These are phyloP conservation scores for Lasioglossum albipes DNA, from an alignment of 1,140 invertebrate genomes.

Conservation along the genomic window DNA sequence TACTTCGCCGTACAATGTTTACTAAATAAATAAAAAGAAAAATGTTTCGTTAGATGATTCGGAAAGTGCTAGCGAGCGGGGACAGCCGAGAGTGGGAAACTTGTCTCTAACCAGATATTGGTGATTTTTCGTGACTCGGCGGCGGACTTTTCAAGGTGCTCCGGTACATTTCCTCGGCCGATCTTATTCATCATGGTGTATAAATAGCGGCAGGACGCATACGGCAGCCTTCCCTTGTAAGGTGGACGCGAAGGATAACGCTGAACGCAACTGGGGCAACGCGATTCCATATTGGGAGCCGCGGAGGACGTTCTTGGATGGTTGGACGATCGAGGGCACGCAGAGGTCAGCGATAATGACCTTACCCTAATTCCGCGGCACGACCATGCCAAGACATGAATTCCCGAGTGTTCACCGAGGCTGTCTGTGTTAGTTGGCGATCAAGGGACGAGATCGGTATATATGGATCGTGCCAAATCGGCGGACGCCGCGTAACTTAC, in stretches of 20 bases:
- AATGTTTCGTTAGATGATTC: too few relatives aligned
- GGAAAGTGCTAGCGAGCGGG: not conserved
- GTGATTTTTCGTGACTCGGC: slow-evolving; percentile 16
- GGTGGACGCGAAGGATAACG: slow-evolving; percentile 71
- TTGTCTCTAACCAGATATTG: not conserved
- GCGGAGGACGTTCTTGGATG: slow-evolving; percentile 66
- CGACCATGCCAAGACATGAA: slow-evolving; percentile 18
- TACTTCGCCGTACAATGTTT: too few relatives aligned
- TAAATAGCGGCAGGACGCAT: slow-evolving; percentile 49
- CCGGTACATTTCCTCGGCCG: slow-evolving; percentile 28
- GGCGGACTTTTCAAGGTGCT: slow-evolving; percentile 18
- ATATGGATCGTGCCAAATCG: slow-evolving; percentile 13
- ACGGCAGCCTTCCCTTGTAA: slow-evolving; percentile 66
- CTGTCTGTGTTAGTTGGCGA: not conserved
- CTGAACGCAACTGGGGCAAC: slow-evolving; percentile 72
- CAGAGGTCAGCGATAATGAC: slow-evolving; percentile 69
- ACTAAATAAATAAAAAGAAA: too few relatives aligned
- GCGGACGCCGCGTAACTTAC: not conserved
- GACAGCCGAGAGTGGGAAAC: not conserved
- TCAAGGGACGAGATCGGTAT: not conserved
- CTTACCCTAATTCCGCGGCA: slow-evolving; percentile 71
- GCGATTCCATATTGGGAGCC: slow-evolving; percentile 62
- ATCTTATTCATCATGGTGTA: slow-evolving; percentile 56
- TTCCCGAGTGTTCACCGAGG: not conserved
- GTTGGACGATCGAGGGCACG: slow-evolving; percentile 51